Base-by-base conservation (phyloP, 1,140 invertebrate genomes). In the Drosophila trapezifrons region DNA sequence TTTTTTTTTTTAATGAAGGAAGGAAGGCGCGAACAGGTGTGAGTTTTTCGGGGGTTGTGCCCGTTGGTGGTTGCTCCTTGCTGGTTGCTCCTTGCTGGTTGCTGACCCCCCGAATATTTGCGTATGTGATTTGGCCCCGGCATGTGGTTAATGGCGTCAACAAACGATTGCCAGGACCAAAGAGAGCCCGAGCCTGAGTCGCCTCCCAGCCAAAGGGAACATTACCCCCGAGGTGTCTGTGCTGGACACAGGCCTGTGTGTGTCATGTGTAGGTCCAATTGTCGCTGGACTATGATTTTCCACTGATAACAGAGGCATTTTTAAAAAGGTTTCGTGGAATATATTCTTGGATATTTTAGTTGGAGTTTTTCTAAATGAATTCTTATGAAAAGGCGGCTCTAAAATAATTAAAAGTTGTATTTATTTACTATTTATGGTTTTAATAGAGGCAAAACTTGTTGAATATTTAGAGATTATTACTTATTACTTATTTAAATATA, bases 111-210 rank as follows among this genome's bases (percentile, higher is more conserved):
- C 15, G 37, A 56, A 77, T 80, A 78, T 85, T 80, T 84, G 81
- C 78, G 77, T 85, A 77, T 85, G 74, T 86, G 82, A 86, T 78
- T 81, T 74, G 52, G 74, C 62, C 38, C 70, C 65, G 79, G 64
- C 75, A 78, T 81, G 78, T 78, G 75, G 78, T 72, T 85, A 81
- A 85, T 85, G 82, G 82, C 82, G 78, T 78, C 82, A 78, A 86
- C 70, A 75, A 85, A 85, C 79, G 82, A 57, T 71, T 73, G 66
- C 66, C 57, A 46, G 43, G 15, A 8, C 43, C 43, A 22, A 2
- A 45, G 27, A 27, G 22, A 69, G 5, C 27, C 27, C 1, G 27
- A 27, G 27, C 22, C 27, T 9, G 29, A 32, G 29, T 3, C 29
- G 10, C 10, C 29, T 32, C 29, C 9, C 10, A 10, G 9, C 29